Conservation (phyloP, 2,888 invertebrate genomes). For the Tenthredo scrophulariae region DNA sequence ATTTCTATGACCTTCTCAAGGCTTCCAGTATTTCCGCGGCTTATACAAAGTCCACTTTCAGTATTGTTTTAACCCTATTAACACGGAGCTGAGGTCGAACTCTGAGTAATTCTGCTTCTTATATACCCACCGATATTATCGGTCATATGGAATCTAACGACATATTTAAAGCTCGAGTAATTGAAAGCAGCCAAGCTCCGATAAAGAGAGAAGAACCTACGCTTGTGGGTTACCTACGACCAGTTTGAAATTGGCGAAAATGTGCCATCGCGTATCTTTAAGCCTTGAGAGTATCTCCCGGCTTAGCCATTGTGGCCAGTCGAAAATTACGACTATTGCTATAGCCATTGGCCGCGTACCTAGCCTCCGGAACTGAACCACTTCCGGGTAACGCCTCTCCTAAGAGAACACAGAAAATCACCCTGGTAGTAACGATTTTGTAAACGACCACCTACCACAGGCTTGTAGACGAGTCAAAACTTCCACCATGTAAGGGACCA, state of each 20-base stretch:
- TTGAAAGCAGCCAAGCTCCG: not conserved
- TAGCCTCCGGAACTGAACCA: slow-evolving; percentile 29
- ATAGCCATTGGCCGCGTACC: slow-evolving; percentile 25
- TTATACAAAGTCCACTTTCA: slow-evolving; percentile 1
- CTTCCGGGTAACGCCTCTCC: slow-evolving; percentile 36
- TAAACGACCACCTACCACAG: not conserved
- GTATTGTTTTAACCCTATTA: not conserved
- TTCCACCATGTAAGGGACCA: not conserved
- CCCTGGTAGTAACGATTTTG: slow-evolving; percentile 39
- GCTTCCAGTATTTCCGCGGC: not conserved
- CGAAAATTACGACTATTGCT: slow-evolving; percentile 43
- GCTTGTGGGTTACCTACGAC: not conserved
- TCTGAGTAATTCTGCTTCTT: not conserved
- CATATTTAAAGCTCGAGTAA: not conserved
- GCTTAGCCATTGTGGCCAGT: slow-evolving; percentile 32
- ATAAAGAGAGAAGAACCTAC: not conserved
- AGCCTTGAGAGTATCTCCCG: slow-evolving; percentile 16
- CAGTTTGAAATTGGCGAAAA: not conserved
- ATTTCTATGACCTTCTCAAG: not conserved
- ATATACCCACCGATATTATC: not conserved
- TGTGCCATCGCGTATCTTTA: not conserved
- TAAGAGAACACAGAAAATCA: slow-evolving; percentile 34
- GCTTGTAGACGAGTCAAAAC: not conserved
- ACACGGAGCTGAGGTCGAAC: not conserved
- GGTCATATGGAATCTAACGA: not conserved